Evolutionary conservation across 1,140 invertebrate species (phyloP), one percentile per base, ranked within the genome.

Genomic region (Geopemphigus sp.): DNA sequence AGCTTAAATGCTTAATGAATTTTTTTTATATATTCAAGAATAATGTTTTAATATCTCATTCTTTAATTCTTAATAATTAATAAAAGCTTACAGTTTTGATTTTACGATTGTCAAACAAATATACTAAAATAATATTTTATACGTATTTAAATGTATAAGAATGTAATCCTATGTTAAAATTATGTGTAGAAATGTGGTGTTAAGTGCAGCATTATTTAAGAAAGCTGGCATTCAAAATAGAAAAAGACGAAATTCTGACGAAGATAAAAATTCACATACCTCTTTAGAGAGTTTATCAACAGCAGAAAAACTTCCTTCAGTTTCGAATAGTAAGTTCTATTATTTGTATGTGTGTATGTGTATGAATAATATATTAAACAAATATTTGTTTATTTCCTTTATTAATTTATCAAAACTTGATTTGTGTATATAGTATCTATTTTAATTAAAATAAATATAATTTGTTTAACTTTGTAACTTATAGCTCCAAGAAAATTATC

Each of bases 201-300:
- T 94, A 74, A 96, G 94, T 5, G 93, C 95, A 2, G 94, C 95
- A n/a, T 88, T 95, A 82, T 94, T 95, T 84, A 89, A 92, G 45
- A 89, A 90, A 81, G 93, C 93, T 32, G 93, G 91, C 3, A 87
- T 68, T 24, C 57, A 73, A 70, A 81, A 81, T 61, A 72, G 82
- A 59, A 82, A 82, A 81, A 59, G 82, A 78, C 50, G 83, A 39
- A 24, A 81, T 19, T 83, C 83, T 15, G 61, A 83, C 39, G 83
- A 84, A 45, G 83, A 84, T 29, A 81, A 68, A 59, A 78, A 82
- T 39, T 85, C 84, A n/a, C 81, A 82, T 63, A 83, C 83, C n/a
- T 85, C 84, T 5, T 80, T 85, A 29, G 84, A 85, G 54, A 85
- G 84, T 8, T 78, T 78, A 4, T 78, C 56, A 17, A 78, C 74